Conservation (phyloP, 1,140 invertebrate species). For the Vollenhovia emeryi region DNA sequence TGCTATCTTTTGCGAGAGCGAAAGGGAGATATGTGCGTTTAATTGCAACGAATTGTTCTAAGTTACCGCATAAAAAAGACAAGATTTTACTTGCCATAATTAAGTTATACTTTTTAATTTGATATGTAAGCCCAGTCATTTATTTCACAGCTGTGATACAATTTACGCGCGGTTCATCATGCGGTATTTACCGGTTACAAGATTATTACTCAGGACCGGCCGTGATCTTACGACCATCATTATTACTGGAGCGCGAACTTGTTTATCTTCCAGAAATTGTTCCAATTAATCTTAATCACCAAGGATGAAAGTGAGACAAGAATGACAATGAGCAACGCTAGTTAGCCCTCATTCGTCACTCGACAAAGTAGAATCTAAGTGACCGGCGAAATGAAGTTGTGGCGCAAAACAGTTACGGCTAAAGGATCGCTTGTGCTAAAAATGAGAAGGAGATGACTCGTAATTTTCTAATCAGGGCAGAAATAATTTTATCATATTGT, state of each 20-base stretch:
- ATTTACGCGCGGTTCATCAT: neutral
- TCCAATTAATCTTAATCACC: slow-evolving; percentile 16
- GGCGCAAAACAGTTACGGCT: neutral
- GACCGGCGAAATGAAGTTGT: neutral
- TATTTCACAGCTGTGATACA: neutral
- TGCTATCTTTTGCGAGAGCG: neutral
- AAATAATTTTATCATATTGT: neutral
- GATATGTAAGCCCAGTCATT: neutral
- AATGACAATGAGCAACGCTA: neutral
- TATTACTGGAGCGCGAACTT: slow-evolving; percentile 4
- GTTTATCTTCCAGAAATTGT: slow-evolving; percentile 23
- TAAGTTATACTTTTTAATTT: neutral
- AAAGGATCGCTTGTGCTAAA: too few relatives aligned
- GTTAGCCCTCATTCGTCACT: slow-evolving; percentile 1
- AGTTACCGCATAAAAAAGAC: neutral
- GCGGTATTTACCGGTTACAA: slow-evolving; percentile 14
- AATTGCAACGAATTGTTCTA: neutral
- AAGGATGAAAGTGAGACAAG: neutral
- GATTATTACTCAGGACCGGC: neutral
- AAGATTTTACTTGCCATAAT: neutral
- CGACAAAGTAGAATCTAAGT: neutral
- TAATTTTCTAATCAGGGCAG: neutral
- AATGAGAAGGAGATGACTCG: neutral
- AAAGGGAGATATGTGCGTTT: neutral
- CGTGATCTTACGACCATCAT: slow-evolving; percentile 20